Conservation (phyloP, 2,113 vertebrate species). For the Zosterops lateralis region DNA sequence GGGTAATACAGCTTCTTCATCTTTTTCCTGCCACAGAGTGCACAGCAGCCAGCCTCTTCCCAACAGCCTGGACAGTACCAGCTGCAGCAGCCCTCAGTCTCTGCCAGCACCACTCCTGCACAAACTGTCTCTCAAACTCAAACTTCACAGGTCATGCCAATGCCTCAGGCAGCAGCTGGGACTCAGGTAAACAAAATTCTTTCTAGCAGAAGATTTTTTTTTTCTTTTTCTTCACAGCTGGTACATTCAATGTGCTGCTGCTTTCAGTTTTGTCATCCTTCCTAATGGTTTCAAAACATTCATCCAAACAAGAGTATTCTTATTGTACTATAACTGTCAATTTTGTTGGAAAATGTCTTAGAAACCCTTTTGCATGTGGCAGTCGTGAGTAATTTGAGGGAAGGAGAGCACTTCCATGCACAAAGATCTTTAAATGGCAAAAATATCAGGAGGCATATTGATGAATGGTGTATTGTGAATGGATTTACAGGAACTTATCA, state of each 20-base stretch:
- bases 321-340: not conserved
- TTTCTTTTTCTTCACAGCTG: not conserved
- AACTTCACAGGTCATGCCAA: constrained; percentile 63
- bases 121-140: constrained; percentile 70
- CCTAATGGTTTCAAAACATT: constrained; percentile 9
- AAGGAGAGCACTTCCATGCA: not conserved
- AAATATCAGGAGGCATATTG: not conserved
- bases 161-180: constrained; percentile 73
- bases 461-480: not conserved
- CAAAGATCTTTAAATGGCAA: not conserved
- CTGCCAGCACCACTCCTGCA: constrained; percentile 55
- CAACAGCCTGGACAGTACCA: constrained; percentile 73
- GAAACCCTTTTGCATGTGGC: not conserved
- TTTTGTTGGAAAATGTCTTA: not conserved
- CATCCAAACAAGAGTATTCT: not conserved
- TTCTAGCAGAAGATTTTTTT: not conserved
- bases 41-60: constrained; percentile 68
- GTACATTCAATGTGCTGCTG: not conserved
- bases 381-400: not conserved
- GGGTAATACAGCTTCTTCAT: constrained; percentile 17
- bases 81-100: constrained; percentile 67
- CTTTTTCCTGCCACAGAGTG: constrained; percentile 50
- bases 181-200: constrained; percentile 72
- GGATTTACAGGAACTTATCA: not conserved
- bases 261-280: constrained; percentile 28